phyloP scores from a whole-genome alignment of 2,797 vertebrate genomes.

The Oryzias dopingdopingensis region DNA sequence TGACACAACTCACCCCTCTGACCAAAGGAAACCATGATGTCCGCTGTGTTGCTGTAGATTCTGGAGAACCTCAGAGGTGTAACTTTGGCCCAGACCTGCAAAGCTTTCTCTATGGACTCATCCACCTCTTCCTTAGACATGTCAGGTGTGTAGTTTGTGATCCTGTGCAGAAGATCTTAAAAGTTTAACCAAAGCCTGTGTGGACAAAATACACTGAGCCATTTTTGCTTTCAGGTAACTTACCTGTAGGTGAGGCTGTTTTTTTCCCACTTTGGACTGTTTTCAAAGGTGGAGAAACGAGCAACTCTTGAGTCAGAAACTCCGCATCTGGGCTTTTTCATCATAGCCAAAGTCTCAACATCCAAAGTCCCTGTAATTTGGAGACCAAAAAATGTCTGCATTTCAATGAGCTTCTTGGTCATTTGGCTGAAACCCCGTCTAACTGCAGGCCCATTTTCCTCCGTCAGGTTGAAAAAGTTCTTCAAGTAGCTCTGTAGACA shows the following conservation, averaged over 20 bases:
- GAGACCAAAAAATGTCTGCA: constrained; percentile 82
- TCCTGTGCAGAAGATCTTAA: constrained; percentile 67
- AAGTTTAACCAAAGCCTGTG: not conserved
- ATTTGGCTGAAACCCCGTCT: constrained; percentile 20
- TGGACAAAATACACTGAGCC: too few species aligned
- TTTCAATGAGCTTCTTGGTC: constrained; percentile 80
- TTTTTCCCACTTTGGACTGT: constrained; percentile 78
- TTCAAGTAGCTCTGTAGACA: constrained; percentile 81
- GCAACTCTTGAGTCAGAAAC: constrained; percentile 76
- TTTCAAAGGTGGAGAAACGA: constrained; percentile 70
- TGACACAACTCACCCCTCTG: constrained; percentile 27
- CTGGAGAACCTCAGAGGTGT: constrained; percentile 84
- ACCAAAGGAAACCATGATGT: constrained; percentile 92
- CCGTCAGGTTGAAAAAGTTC: constrained; percentile 79
- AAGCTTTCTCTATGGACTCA: constrained; percentile 79
- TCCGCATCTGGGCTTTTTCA: constrained; percentile 90
- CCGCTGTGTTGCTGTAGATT: constrained; percentile 79
- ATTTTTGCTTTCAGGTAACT: not conserved
- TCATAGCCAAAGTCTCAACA: constrained; percentile 78
- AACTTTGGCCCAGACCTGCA: constrained; percentile 88
- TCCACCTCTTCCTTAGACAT: constrained; percentile 83
- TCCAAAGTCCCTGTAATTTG: constrained; percentile 82
- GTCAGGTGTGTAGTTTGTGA: constrained; percentile 89
- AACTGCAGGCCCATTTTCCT: constrained; percentile 5
- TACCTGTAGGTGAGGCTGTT: constrained; percentile 89